These are phyloP conservation scores for Drosophila colorata DNA, from an alignment of 2,888 invertebrate genomes.

Conservation along the genomic window DNA sequence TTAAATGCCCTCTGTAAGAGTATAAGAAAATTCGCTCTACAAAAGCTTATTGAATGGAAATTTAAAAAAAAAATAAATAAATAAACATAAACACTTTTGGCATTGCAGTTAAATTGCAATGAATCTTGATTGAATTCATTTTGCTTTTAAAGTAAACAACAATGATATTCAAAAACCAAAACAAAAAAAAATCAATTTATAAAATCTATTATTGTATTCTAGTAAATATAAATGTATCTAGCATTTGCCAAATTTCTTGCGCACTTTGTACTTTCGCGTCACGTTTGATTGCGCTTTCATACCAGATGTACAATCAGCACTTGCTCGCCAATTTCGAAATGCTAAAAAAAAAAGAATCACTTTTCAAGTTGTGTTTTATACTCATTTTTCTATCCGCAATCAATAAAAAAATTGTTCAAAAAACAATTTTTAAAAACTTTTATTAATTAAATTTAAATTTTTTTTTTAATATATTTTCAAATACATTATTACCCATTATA, in stretches of 20 bases:
- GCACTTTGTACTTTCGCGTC: neutral
- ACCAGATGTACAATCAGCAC: neutral
- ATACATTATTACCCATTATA: too few relatives aligned
- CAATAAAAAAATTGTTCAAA: too few relatives aligned
- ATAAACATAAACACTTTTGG: too few relatives aligned
- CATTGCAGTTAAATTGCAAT: neutral
- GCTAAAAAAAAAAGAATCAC: too few relatives aligned
- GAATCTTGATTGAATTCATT: neutral
- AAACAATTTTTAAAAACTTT: too few relatives aligned
- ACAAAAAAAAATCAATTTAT: neutral
- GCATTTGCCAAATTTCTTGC: neutral
- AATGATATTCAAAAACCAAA: neutral
- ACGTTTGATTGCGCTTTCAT: slow-evolving; percentile 5
- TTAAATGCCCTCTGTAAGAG: too few relatives aligned
- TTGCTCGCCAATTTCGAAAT: neutral
- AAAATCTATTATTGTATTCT: neutral
- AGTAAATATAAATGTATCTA: neutral
- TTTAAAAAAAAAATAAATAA: too few relatives aligned
- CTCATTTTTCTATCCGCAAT: too few relatives aligned
- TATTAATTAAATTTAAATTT: neutral
- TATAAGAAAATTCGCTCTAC: too few relatives aligned
- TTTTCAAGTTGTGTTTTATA: neutral
- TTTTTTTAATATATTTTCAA: too few relatives aligned
- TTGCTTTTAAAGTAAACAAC: too few relatives aligned
- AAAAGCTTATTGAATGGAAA: too few relatives aligned